A percentile compares a stretch with the other conserved stretches of the same genome.
Conservation (phyloP, 2,113 vertebrate species). For the Oostethus manadensis region DNA sequence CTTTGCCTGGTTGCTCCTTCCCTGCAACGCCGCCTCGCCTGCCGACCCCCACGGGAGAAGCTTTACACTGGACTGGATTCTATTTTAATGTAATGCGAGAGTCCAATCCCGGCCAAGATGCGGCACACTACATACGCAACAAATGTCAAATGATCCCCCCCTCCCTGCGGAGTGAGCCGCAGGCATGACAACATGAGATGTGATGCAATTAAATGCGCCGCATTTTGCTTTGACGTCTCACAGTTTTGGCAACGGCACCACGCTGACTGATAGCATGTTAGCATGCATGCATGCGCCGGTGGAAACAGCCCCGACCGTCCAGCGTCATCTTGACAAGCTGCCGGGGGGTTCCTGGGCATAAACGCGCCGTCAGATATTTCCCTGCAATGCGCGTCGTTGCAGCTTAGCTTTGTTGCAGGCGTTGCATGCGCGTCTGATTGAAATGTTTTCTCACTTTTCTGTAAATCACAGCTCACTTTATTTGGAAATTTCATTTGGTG, state of each 20-base stretch:
- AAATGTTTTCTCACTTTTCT: conserved; percentile 71
- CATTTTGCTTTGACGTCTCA: too few relatives aligned
- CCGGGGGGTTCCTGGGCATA: too few relatives aligned
- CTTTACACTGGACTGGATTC: conserved; percentile 16
- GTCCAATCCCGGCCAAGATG: not conserved
- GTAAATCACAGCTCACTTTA: conserved; percentile 69
- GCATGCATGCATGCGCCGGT: not conserved
- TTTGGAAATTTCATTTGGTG: conserved; percentile 68
- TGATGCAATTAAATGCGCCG: too few relatives aligned
- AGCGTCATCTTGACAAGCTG: not conserved
- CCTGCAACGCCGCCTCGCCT: not conserved
- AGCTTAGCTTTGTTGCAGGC: too few relatives aligned
- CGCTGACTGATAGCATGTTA: too few relatives aligned
- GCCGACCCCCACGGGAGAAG: conserved; percentile 13
- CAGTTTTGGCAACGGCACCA: too few relatives aligned
- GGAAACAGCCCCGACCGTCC: not conserved
- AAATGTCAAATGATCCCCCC: not conserved
- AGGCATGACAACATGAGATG: too few relatives aligned
- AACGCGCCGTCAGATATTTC: too few relatives aligned
- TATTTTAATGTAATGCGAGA: not conserved
- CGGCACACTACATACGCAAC: conserved; percentile 3
- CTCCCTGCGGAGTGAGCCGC: not conserved
- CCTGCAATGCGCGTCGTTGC: too few relatives aligned
- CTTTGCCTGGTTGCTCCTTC: conserved; percentile 8
- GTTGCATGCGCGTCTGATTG: conserved; percentile 35